Evolutionary conservation across 2,888 invertebrate genomes (phyloP).

Genomic region (Papilio protenor): DNA sequence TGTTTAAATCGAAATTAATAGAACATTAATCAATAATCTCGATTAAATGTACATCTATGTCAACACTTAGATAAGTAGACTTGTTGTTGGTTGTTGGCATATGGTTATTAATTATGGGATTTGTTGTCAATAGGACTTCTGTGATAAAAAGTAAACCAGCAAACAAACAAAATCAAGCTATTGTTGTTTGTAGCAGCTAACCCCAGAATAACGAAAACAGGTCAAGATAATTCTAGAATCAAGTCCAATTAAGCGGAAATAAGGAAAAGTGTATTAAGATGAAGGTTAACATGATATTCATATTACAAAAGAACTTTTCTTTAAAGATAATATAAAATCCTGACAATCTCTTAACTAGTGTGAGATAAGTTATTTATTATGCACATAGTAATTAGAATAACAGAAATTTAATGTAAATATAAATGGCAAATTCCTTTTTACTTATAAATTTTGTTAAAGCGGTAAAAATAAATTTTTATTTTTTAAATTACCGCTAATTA

Average conservation of each 20-base stretch:
- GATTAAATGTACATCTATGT: neutral
- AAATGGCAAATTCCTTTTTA: neutral
- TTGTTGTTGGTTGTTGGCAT: no score
- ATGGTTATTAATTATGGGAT: no score
- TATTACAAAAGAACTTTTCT: neutral
- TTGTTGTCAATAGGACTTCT: no score
- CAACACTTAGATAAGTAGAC: no score
- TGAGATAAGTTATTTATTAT: neutral
- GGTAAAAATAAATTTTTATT: neutral
- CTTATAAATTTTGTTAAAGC: neutral
- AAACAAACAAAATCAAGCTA: neutral
- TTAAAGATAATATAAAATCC: neutral
- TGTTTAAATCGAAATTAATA: neutral
- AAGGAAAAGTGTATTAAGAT: neutral
- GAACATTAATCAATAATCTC: neutral
- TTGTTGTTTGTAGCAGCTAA: neutral
- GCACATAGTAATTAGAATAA: constrained; percentile 25
- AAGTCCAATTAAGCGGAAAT: neutral
- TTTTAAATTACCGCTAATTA: no score
- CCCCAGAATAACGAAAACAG: neutral
- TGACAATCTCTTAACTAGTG: no score
- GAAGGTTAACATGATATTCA: constrained; percentile 6
- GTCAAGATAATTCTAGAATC: neutral
- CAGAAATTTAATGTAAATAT: neutral
- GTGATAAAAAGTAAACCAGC: neutral